These are phyloP conservation scores for Wiebesia pumilae DNA, from an alignment of 1,140 invertebrate species.

Conservation along the genomic window DNA sequence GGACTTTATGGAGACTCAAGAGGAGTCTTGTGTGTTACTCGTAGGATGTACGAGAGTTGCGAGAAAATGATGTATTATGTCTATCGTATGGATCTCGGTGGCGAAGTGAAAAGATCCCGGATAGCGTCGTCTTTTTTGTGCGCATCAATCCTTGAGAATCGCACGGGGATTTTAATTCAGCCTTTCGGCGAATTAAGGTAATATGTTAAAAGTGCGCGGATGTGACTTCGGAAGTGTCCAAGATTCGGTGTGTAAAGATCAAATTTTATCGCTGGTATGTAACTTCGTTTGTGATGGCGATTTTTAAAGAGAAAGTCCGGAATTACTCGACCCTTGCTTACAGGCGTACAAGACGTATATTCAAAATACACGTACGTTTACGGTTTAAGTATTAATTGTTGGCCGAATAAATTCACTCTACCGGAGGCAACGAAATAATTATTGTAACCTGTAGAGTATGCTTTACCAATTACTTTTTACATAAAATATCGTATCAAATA, in stretches of 20 bases:
- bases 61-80: conserved; percentile 29
- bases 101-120: background rate
- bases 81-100: background rate
- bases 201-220: background rate
- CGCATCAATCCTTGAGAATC: background rate
- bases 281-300: background rate
- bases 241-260: background rate
- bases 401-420: background rate
- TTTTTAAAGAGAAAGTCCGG: background rate
- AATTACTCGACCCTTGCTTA: background rate
- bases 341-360: background rate
- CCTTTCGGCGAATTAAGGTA: background rate
- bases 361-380: background rate
- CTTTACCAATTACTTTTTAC: background rate
- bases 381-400: background rate
- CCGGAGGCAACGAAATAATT: background rate
- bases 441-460: background rate
- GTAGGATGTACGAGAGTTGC: background rate
- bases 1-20: background rate
- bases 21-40: background rate
- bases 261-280: background rate
- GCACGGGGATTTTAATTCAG: background rate
- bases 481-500: background rate
- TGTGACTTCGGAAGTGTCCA: background rate
- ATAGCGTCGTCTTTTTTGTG: background rate